Evolutionary conservation across 2,797 vertebrate species (phyloP).

Genomic region (Toxotes lorentzi): DNA sequence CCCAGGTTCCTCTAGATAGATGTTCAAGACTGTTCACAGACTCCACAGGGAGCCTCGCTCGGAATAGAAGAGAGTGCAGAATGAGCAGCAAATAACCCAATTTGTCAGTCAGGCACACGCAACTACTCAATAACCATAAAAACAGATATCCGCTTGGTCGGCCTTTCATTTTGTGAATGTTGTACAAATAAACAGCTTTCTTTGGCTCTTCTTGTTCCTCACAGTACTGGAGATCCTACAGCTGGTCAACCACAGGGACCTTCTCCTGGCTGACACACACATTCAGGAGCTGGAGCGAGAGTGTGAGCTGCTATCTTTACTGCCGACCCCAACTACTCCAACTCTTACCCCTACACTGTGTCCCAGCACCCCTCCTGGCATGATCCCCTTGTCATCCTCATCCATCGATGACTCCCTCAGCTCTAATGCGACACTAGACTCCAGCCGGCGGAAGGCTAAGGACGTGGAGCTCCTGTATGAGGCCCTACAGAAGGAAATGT

Average conservation of each 20-base stretch:
- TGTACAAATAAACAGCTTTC: conserved; percentile 9
- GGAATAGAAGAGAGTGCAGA: conserved; percentile 51
- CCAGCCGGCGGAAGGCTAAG: conserved; percentile 87
- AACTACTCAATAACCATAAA: conserved; percentile 11
- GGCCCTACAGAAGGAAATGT: conserved; percentile 92
- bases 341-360: conserved; percentile 47
- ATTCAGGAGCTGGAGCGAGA: conserved; percentile 93
- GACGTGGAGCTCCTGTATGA: conserved; percentile 94
- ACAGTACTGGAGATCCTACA: conserved; percentile 93
- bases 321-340: conserved; percentile 65
- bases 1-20: conserved; percentile 69
- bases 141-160: not conserved
- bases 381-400: conserved; percentile 44
- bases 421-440: conserved; percentile 82
- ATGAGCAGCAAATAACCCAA: conserved; percentile 54
- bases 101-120: conserved; percentile 46
- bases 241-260: conserved; percentile 91
- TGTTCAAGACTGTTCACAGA: conserved; percentile 61
- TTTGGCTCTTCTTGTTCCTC: conserved; percentile 18
- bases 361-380: conserved; percentile 44
- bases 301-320: conserved; percentile 82
- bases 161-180: not conserved
- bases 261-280: conserved; percentile 91
- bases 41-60: conserved; percentile 57
- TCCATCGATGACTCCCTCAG: conserved; percentile 75